phyloP scores from a whole-genome alignment of 2,113 vertebrate species.

The Charina bottae region DNA sequence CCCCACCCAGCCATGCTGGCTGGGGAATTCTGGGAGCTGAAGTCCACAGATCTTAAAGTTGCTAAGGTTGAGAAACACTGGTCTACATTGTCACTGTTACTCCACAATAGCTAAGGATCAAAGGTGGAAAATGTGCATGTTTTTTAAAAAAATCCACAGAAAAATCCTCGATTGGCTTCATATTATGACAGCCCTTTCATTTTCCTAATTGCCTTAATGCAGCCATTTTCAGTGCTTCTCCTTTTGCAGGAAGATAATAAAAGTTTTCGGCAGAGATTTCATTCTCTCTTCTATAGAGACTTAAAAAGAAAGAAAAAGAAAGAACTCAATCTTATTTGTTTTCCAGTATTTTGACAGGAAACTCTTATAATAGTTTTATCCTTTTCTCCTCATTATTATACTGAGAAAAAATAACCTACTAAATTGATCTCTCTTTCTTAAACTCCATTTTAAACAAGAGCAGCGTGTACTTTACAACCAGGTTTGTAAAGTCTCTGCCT shows the following conservation, averaged over 20 bases:
- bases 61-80: not conserved
- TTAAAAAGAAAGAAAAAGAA: not conserved
- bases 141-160: not conserved
- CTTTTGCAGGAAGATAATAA: not conserved
- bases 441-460: slow-evolving; percentile 42
- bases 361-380: not conserved
- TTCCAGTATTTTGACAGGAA: slow-evolving; percentile 44
- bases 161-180: not conserved
- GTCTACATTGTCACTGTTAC: not conserved
- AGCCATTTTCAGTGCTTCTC: slow-evolving; percentile 5
- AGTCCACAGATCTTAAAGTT: no score
- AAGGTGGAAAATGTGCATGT: not conserved
- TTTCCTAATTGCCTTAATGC: not conserved
- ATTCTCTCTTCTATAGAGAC: not conserved
- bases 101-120: not conserved
- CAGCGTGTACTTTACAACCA: slow-evolving; percentile 3
- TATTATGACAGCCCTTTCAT: not conserved
- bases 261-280: not conserved
- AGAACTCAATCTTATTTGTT: slow-evolving; percentile 14
- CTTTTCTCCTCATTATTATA: not conserved
- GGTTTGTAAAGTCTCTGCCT: not conserved
- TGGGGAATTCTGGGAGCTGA: no score
- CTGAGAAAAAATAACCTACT: not conserved
- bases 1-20: no score
- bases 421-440: slow-evolving; percentile 24